phyloP scores from a whole-genome alignment of 2,797 vertebrate genomes.

The Schizothorax lantsangensis region DNA sequence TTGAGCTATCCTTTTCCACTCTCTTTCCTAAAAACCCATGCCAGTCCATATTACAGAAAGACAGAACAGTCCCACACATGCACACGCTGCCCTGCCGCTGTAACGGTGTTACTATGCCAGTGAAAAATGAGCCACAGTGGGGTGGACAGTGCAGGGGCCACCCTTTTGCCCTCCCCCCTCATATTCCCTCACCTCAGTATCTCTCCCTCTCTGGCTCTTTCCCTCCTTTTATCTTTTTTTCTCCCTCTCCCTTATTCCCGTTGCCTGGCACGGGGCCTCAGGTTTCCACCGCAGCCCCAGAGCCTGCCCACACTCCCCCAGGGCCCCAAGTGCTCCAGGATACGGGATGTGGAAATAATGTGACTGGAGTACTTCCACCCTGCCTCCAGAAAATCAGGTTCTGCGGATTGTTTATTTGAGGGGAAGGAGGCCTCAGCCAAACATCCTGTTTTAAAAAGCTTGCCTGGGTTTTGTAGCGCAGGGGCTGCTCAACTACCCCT shows the following conservation, averaged over 20 bases:
- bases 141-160: constrained; percentile 21
- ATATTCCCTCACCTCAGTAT: constrained; percentile 46
- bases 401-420: constrained; percentile 93
- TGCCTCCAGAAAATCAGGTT: constrained; percentile 86
- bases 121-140: constrained; percentile 43
- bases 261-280: constrained; percentile 77
- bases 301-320: constrained; percentile 72
- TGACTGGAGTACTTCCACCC: constrained; percentile 82
- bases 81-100: not conserved
- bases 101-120: constrained; percentile 21
- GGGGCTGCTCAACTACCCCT: constrained; percentile 76
- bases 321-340: constrained; percentile 73
- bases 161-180: constrained; percentile 10
- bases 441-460: constrained; percentile 91
- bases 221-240: constrained; percentile 36
- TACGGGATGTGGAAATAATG: constrained; percentile 83
- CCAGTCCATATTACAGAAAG: constrained; percentile 14
- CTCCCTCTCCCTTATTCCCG: constrained; percentile 39
- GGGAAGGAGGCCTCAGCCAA: constrained; percentile 89
- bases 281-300: constrained; percentile 79
- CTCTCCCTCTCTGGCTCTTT: constrained; percentile 55
- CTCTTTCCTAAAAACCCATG: constrained; percentile 3
- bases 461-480: constrained; percentile 79
- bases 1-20: constrained; percentile 16
- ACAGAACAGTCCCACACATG: not conserved